Percentiles rank a stretch among this genome's conserved stretches.
These are phyloP conservation scores for Plotosus lineatus DNA, from an alignment of 2,113 vertebrate genomes.

Conservation along the genomic window DNA sequence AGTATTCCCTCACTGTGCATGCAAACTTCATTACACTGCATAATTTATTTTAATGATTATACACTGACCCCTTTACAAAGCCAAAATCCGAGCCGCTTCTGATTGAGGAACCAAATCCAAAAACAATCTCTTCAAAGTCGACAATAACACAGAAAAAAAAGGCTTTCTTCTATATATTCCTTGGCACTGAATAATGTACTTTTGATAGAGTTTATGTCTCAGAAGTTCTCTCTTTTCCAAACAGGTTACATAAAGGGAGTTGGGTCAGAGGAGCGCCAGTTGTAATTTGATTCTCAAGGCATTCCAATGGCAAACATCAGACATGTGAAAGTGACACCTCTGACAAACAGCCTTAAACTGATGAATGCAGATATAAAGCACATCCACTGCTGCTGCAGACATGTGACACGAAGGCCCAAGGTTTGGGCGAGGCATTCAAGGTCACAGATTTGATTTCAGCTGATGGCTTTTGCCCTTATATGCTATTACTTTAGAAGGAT, in stretches of 20 bases:
- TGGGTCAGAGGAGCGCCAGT: not conserved
- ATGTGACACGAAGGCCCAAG: not conserved
- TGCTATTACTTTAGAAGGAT: not conserved
- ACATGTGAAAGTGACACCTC: slow-evolving; percentile 30
- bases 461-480: not conserved
- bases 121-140: slow-evolving; percentile 50
- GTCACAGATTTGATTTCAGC: not conserved
- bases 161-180: slow-evolving; percentile 44
- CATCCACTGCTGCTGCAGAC: not conserved
- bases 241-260: slow-evolving; percentile 8
- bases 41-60: slow-evolving; percentile 67
- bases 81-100: slow-evolving; percentile 58
- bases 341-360: slow-evolving; percentile 10
- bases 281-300: slow-evolving; percentile 25
- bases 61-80: slow-evolving; percentile 50
- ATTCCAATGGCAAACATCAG: not conserved
- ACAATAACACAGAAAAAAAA: slow-evolving; percentile 34
- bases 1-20: slow-evolving; percentile 60
- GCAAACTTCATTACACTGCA: slow-evolving; percentile 60
- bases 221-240: not conserved
- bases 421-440: not conserved
- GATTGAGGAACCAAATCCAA: slow-evolving; percentile 61
- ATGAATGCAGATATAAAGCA: not conserved
- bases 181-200: slow-evolving; percentile 42
- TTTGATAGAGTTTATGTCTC: slow-evolving; percentile 25